Conservation (phyloP, 2,797 vertebrate species). For the Clarias platycephalus region DNA sequence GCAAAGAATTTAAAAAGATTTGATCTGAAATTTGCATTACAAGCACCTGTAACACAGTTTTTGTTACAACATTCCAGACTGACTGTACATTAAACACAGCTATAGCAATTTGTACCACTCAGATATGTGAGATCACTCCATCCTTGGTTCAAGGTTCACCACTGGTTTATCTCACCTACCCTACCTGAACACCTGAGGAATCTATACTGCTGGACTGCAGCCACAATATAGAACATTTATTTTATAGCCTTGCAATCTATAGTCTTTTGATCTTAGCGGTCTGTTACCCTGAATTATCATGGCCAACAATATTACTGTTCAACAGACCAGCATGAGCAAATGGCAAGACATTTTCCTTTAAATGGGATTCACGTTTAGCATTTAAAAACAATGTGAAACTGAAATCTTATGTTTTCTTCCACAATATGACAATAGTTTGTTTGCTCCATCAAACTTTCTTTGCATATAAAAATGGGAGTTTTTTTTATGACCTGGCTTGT, state of each 20-base stretch:
- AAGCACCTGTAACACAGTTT: neutral
- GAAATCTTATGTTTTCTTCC: neutral
- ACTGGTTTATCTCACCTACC: neutral
- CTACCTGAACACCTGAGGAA: neutral
- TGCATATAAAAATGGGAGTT: neutral
- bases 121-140: slow-evolving; percentile 1
- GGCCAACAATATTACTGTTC: neutral
- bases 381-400: neutral
- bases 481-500: neutral
- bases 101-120: neutral
- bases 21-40: neutral
- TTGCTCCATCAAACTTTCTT: neutral
- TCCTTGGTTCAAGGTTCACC: neutral
- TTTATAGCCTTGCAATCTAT: neutral
- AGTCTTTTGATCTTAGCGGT: neutral
- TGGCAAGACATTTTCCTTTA: neutral
- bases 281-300: neutral
- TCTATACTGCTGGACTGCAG: neutral
- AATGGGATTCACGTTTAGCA: neutral
- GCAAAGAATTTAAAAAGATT: neutral
- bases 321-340: neutral
- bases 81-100: neutral
- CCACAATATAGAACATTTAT: neutral
- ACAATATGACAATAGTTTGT: neutral
- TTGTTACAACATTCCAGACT: neutral